Evolutionary conservation across 2,888 invertebrate species (phyloP).

Genomic region (Dryocosmus kuriphilus): DNA sequence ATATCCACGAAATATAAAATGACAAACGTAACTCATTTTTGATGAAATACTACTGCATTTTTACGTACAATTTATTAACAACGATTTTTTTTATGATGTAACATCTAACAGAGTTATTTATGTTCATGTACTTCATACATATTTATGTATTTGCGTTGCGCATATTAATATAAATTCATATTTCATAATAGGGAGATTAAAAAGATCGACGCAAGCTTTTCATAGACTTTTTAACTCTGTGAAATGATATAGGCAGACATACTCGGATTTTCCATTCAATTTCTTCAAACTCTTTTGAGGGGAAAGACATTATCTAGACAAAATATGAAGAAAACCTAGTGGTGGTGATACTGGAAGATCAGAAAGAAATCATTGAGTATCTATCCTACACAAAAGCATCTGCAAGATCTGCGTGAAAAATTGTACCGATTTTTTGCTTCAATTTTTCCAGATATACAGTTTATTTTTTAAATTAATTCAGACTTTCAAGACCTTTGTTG

Average conservation of each 20-base stretch:
- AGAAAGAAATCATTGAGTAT: not conserved
- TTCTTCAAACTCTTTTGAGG: not conserved
- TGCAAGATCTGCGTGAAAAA: not conserved
- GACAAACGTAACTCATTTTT: not conserved
- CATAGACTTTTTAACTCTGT: too few relatives aligned
- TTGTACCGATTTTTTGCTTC: not conserved
- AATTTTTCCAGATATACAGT: too few relatives aligned
- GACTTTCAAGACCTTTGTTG: too few relatives aligned
- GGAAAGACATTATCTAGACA: not conserved
- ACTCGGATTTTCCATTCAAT: conserved; percentile 16
- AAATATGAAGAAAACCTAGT: conserved; percentile 18
- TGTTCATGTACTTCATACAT: not conserved
- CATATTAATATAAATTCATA: too few relatives aligned
- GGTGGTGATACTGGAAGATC: conserved; percentile 4
- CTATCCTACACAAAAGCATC: not conserved
- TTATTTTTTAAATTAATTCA: too few relatives aligned
- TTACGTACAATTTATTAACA: not conserved
- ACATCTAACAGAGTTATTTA: not conserved
- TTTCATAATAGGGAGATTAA: too few relatives aligned
- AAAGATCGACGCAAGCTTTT: too few relatives aligned
- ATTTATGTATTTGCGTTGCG: too few relatives aligned
- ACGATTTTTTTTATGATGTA: not conserved
- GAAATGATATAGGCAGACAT: too few relatives aligned
- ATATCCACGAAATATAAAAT: conserved; percentile 8
- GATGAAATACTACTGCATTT: not conserved